Base-by-base conservation (phyloP, 2,797 vertebrate genomes). In the Cichlasoma orientale region DNA sequence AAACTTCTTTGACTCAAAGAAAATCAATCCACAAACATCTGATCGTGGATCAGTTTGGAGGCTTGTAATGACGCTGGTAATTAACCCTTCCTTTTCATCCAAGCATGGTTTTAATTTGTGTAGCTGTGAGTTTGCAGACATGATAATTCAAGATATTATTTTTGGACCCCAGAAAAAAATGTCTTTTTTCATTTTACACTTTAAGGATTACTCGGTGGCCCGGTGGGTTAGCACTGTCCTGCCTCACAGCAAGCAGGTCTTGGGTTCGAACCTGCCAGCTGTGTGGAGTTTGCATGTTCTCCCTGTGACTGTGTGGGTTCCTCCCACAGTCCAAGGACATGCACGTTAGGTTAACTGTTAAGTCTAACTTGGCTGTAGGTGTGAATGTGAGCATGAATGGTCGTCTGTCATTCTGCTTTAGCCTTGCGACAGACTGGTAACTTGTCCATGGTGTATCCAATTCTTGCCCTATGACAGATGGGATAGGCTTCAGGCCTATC, bases 131-230 rank as follows among this genome's bases (percentile, higher is more conserved):
- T 23, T 19, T 66, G 13, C 59, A 66, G 14, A 2, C 38, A 19
- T 4, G 2, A 11, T 47, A 12, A 47, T 47, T 19, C 23, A 47
- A 29, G 9, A 47, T 63, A 41, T 41, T 19, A 44, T 44, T 14
- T 44, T 44, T 33, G 4, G 41, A 14, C 41, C 4, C 4, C 13
- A 27, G 0, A 1, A 66, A 66, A 9, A 10, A 4, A 25, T 66
- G 18, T 44, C 18, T 44, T 63, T 9, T 0, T 47, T 25, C 38
- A 47, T 66, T 12, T 66, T 44, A 0, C 0, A 2, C 9, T 27
- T 18, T 66, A 23, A 27, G 5, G 38, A 41, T 66, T 1, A 66
- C 59, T 63, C 25, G 38, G 21, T 27, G 38, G 38, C 12, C 11
- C 12, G 4, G 38, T 13, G 14, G 41, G 31, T 44, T 47, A 47